These are phyloP conservation scores for Bimastos eiseni DNA, from an alignment of 2,888 invertebrate genomes.

Conservation along the genomic window DNA sequence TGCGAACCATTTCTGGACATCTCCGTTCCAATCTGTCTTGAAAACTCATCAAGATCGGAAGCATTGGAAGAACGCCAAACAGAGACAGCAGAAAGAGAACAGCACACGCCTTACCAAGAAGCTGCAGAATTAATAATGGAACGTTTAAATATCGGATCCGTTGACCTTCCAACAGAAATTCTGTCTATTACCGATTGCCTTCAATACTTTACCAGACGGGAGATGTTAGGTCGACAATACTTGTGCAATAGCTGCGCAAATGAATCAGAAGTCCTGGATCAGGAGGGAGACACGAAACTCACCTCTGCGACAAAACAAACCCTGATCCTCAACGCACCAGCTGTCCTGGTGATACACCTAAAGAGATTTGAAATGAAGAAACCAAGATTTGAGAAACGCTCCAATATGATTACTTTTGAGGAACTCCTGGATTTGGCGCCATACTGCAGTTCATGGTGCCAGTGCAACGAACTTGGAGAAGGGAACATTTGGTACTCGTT, in stretches of 20 bases:
- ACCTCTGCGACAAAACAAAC: slow-evolving; percentile 64
- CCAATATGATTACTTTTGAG: slow-evolving; percentile 84
- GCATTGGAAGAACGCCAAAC: neutral
- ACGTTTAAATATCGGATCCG: neutral
- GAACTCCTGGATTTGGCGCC: slow-evolving; percentile 83
- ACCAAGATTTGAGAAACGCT: slow-evolving; percentile 69
- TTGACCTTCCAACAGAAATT: neutral
- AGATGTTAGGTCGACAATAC: neutral
- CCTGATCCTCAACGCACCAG: slow-evolving; percentile 85
- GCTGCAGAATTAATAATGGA: neutral
- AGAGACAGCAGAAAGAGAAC: neutral
- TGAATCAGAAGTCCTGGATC: neutral
- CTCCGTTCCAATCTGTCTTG: neutral
- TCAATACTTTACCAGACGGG: neutral
- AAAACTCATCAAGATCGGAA: neutral
- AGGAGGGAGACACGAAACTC: neutral
- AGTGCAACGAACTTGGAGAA: slow-evolving; percentile 65
- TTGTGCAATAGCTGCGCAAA: neutral
- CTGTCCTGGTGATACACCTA: slow-evolving; percentile 88
- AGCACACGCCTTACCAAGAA: neutral
- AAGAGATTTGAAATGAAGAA: slow-evolving; percentile 81
- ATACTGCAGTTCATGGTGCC: slow-evolving; percentile 71
- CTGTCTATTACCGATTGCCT: neutral
- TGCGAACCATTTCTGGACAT: slow-evolving; percentile 15
- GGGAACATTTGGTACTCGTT: slow-evolving; percentile 79